Evolutionary conservation across 37 sponge, comb jelly and placozoan genomes (phyloP).

Genomic region (Dysidea cf. avara): DNA sequence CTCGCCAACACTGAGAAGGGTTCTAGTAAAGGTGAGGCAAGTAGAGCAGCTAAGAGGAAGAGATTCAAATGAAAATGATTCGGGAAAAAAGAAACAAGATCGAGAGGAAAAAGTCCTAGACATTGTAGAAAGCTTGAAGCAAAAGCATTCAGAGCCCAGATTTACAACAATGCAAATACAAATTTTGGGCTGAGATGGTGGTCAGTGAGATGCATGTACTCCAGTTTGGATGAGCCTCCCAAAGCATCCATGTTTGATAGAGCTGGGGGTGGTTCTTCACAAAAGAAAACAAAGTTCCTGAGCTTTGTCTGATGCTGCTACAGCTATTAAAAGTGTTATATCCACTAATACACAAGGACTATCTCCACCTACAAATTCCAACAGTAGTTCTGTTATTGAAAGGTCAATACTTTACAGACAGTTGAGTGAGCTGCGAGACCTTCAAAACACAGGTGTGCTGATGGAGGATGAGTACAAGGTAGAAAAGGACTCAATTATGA

Average conservation of each 20-base stretch:
- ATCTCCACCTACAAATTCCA: not conserved
- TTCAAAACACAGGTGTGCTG: not conserved
- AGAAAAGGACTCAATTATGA: not conserved
- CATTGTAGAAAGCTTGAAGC: not conserved
- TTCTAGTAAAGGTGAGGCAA: not conserved
- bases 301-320: not conserved
- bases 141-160: not conserved
- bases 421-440: conserved; percentile 1
- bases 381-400: no score
- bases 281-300: not conserved
- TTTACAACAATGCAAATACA: conserved; percentile 2
- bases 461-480: conserved; percentile 3
- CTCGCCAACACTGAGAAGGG: not conserved
- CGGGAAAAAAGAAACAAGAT: no score
- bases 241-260: conserved; percentile 12
- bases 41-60: conserved; percentile 2
- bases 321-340: not conserved
- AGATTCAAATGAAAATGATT: conserved; percentile 5
- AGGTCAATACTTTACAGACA: conserved; percentile 14
- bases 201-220: not conserved
- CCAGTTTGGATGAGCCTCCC: conserved; percentile 14
- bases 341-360: no score
- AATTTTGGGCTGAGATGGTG: conserved; percentile 9
- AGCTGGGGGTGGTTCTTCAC: conserved; percentile 2
- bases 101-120: not conserved